A percentile compares a stretch with the other conserved stretches of the same genome.
Evolutionary conservation across 2,797 vertebrate species (phyloP).

Genomic region (Sus cebifrons): DNA sequence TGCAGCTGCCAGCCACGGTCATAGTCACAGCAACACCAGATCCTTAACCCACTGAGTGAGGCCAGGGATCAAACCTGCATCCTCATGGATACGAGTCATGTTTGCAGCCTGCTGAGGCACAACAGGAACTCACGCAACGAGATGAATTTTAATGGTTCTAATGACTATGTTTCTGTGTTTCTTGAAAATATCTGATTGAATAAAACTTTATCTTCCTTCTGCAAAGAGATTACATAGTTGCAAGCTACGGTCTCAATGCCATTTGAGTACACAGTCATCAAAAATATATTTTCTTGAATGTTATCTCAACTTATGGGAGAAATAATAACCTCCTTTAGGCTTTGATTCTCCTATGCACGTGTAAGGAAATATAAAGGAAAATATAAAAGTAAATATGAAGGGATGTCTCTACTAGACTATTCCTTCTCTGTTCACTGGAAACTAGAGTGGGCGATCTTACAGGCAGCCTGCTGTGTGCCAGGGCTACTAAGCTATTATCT

Average conservation of each 20-base stretch:
- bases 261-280: background rate
- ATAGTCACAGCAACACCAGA: too few relatives aligned
- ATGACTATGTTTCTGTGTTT: slow-evolving; percentile 30
- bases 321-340: background rate
- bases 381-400: background rate
- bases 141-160: background rate
- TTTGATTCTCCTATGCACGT: background rate
- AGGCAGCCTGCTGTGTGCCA: background rate
- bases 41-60: too few relatives aligned
- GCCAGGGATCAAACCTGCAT: too few relatives aligned
- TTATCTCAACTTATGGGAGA: background rate
- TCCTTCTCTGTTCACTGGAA: background rate
- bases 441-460: background rate
- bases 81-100: too few relatives aligned
- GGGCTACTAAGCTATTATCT: background rate
- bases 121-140: background rate
- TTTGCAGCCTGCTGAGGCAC: too few relatives aligned
- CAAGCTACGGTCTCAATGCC: background rate
- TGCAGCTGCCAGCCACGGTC: too few relatives aligned
- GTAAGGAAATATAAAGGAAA: background rate
- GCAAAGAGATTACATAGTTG: background rate
- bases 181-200: background rate
- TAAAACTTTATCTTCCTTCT: slow-evolving; percentile 4
- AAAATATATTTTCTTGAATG: background rate
- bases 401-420: background rate